A percentile compares a stretch with the other conserved stretches of the same genome.
phyloP scores from a whole-genome alignment of 2,888 invertebrate species.

The Autographa gamma region DNA sequence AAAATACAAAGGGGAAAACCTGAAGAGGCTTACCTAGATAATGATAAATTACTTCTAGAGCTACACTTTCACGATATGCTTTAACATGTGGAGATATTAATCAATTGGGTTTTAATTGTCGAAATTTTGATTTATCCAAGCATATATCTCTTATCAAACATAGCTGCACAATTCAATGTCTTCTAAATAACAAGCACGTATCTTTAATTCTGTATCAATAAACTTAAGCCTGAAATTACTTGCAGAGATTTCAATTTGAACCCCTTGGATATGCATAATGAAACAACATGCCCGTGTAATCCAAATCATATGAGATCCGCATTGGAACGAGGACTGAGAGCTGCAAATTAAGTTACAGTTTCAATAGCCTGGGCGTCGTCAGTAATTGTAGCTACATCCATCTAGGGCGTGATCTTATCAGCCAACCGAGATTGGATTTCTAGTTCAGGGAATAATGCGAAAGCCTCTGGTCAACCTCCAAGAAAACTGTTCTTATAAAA shows the following conservation, averaged over 20 bases:
- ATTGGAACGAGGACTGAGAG: conserved; percentile 5
- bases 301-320: not conserved
- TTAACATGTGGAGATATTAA: too few species aligned
- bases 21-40: not conserved
- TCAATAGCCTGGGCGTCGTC: conserved; percentile 35
- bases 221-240: too few species aligned
- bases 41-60: too few species aligned
- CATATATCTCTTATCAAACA: too few species aligned
- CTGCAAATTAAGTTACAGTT: conserved; percentile 39
- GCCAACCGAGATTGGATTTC: conserved; percentile 38
- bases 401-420: conserved; percentile 39
- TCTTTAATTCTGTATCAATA: too few species aligned
- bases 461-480: conserved; percentile 15
- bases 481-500: not conserved
- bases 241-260: too few species aligned
- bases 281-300: not conserved
- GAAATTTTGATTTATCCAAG: too few species aligned
- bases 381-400: conserved; percentile 37
- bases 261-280: not conserved
- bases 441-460: conserved; percentile 37
- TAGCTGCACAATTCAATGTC: too few species aligned
- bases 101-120: too few species aligned
- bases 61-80: too few species aligned
- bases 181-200: too few species aligned
- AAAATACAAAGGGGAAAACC: not conserved